Base-by-base conservation (phyloP, 1,140 invertebrate genomes). In the Drosophila suzukii region DNA sequence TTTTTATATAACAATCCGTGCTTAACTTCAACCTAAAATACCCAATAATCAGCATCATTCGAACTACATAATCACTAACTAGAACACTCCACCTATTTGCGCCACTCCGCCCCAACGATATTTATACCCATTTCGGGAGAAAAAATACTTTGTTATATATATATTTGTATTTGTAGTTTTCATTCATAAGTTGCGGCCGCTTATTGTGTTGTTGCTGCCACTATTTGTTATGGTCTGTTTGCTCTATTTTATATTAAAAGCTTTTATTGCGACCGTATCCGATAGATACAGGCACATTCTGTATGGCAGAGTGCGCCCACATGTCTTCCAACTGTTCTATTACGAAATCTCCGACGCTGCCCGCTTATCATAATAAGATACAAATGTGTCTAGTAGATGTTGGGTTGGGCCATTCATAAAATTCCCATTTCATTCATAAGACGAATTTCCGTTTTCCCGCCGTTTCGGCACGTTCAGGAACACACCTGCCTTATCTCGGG, bases 141-240 rank as follows among this genome's bases (percentile, higher is more conserved):
- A 43, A 34, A 34, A 32, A 34, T 43, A 20, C 27, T 17, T 30
- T 36, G 20, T 34, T 55, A 10, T 30, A 49, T 30, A 49, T 13
- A 17, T 8, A 34, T 44, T 61, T 65, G 62, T 78, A 36, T 78
- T 70, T 62, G 61, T 81, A 72, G 34, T 50, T 72, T 80, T 81
- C 81, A 84, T 84, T 84, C 81, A 84, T 81, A 61, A 54, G 59
- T 61, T 32, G 32, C 46, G 8, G 34, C 24, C 56, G 41, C 47
- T 24, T n/a, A 8, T 20, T 17, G 43, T 58, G 49, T 55, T 44
- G 53, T 43, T 56, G 41, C 36, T 63, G 78, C 38, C 65, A 70
- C 53, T 70, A 50, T 73, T 73, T 78, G 83, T 77, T 81, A 85
- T 85, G 81, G 58, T 85, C 81, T 73, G 81, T 68, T 85, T 85